These are phyloP conservation scores for Chionis minor DNA, from an alignment of 2,113 vertebrate species.

Conservation along the genomic window DNA sequence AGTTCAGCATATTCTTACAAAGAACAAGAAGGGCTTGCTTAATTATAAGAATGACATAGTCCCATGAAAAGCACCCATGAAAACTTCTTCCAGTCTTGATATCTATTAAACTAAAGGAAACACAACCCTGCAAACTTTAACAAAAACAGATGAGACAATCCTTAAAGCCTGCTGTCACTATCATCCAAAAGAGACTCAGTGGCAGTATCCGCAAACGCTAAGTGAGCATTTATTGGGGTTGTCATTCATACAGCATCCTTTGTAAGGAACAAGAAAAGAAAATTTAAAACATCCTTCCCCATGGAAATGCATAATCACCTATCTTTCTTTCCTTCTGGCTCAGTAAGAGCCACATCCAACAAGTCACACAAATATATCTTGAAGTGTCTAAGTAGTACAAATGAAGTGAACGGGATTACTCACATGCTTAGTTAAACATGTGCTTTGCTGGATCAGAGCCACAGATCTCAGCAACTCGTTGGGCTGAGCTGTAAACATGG, in stretches of 20 bases:
- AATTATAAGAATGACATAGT: not conserved
- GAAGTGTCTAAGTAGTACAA: not conserved
- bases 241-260: not conserved
- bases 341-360: not conserved
- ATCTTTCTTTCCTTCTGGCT: not conserved
- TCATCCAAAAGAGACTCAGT: not conserved
- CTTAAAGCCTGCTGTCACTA: not conserved
- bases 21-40: not conserved
- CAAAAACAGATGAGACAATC: not conserved
- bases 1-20: not conserved
- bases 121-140: not conserved
- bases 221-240: not conserved
- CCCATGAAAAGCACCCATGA: not conserved
- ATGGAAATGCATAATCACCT: not conserved
- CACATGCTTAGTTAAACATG: not conserved
- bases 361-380: not conserved
- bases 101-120: not conserved
- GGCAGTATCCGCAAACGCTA: not conserved
- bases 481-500: not conserved
- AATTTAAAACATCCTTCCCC: not conserved
- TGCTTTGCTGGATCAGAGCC: conserved; percentile 24
- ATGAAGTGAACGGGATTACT: conserved; percentile 33
- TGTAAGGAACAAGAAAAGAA: not conserved
- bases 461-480: not conserved
- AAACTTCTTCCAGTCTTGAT: not conserved